phyloP scores from a whole-genome alignment of 2,797 vertebrate genomes.

The Karalla daura region DNA sequence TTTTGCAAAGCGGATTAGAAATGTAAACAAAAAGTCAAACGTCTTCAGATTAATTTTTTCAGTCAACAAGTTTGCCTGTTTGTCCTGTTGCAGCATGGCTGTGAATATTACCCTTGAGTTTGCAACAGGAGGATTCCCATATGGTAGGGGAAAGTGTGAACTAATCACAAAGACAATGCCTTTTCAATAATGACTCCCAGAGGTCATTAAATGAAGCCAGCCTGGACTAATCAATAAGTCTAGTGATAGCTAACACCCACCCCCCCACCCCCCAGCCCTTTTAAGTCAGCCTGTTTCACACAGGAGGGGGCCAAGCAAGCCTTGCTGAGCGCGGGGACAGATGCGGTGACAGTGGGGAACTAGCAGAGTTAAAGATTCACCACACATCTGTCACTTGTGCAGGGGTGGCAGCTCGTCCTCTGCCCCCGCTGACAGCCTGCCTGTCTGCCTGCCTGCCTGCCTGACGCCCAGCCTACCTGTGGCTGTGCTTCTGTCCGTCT shows the following conservation, averaged over 20 bases:
- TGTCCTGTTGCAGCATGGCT: conserved; percentile 12
- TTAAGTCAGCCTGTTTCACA: conserved; percentile 66
- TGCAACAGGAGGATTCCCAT: conserved; percentile 71
- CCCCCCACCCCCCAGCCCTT: too few species aligned
- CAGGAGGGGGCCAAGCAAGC: conserved; percentile 59
- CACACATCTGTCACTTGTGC: conserved; percentile 85
- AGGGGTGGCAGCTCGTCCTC: conserved; percentile 64
- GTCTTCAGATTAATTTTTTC: conserved; percentile 34
- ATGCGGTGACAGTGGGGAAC: conserved; percentile 81
- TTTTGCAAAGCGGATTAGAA: conserved; percentile 52
- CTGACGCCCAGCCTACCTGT: conserved; percentile 66
- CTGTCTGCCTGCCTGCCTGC: conserved; percentile 50
- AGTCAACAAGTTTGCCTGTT: conserved; percentile 51
- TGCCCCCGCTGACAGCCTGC: conserved; percentile 65
- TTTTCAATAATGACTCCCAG: conserved; percentile 78
- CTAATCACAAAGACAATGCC: conserved; percentile 75
- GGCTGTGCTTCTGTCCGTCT: conserved; percentile 54
- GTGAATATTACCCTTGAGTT: conserved; percentile 45
- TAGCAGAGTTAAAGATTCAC: conserved; percentile 85
- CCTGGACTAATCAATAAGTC: conserved; percentile 84
- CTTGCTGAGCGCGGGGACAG: conserved; percentile 69
- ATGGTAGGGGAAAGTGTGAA: conserved; percentile 67
- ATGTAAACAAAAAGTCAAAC: conserved; percentile 51
- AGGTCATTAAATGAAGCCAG: conserved; percentile 81
- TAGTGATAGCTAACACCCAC: conserved; percentile 77